Evolutionary conservation across 1,140 invertebrate species (phyloP).

Genomic region (Caenorhabditis elegans): DNA sequence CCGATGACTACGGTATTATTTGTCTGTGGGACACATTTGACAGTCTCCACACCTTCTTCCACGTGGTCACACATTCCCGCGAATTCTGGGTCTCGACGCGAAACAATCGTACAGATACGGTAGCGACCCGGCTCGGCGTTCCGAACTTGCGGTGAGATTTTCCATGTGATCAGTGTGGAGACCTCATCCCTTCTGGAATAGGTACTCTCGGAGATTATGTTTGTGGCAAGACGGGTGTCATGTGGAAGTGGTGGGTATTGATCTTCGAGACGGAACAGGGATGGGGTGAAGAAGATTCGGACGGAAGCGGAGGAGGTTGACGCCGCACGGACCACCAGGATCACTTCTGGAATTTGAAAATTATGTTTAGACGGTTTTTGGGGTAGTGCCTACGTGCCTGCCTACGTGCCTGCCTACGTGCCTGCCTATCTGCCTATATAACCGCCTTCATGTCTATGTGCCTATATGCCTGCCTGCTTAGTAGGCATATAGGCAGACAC

Average conservation of each 20-base stretch:
- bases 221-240: conserved; percentile 32
- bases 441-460: too few relatives aligned
- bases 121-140: conserved; percentile 38
- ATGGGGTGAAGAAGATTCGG: conserved; percentile 27
- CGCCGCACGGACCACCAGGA: conserved; percentile 11
- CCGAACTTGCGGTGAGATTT: neutral
- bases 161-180: neutral
- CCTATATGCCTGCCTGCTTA: too few relatives aligned
- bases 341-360: neutral
- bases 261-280: conserved; percentile 12
- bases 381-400: too few relatives aligned
- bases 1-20: conserved; percentile 39
- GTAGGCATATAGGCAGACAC: too few relatives aligned
- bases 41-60: conserved; percentile 45
- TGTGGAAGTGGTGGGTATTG: conserved; percentile 43
- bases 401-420: too few relatives aligned
- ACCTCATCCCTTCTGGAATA: neutral
- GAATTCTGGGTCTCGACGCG: conserved; percentile 34
- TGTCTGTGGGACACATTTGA: conserved; percentile 44
- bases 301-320: conserved; percentile 30
- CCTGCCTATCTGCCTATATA: too few relatives aligned
- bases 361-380: too few relatives aligned
- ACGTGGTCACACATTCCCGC: conserved; percentile 36
- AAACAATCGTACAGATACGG: conserved; percentile 43
- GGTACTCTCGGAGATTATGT: neutral